Percentiles rank a stretch among this genome's conserved stretches.
Conservation (phyloP, 2,888 invertebrate genomes). For the Bellardia bayeri region DNA sequence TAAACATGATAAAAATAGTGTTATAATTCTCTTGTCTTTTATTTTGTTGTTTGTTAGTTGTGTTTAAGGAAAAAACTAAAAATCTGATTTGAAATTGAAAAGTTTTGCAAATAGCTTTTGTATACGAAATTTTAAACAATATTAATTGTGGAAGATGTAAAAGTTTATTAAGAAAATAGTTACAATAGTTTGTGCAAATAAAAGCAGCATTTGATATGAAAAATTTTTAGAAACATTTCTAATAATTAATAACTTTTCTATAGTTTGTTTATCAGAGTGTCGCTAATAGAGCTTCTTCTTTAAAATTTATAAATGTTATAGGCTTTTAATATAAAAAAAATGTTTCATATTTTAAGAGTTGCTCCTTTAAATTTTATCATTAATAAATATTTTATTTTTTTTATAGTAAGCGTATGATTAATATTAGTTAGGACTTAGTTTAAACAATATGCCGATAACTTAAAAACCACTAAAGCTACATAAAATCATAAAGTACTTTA, state of each 20-base stretch:
- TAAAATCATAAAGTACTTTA: no score
- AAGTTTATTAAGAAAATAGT: not conserved
- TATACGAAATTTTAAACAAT: not conserved
- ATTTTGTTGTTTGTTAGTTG: conserved; percentile 24
- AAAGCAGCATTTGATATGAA: not conserved
- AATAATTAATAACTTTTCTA: no score
- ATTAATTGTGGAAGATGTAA: not conserved
- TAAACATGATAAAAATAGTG: conserved; percentile 70
- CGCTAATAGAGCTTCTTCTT: no score
- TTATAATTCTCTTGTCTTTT: conserved; percentile 66
- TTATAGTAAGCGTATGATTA: no score
- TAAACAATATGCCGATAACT: not conserved
- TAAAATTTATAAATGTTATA: no score
- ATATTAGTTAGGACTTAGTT: not conserved
- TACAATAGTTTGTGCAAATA: not conserved
- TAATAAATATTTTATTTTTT: no score
- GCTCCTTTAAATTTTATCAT: not conserved
- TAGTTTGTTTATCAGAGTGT: no score
- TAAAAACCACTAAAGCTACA: no score
- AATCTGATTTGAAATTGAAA: conserved; percentile 37
- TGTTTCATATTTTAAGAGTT: not conserved
- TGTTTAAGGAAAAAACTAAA: not conserved
- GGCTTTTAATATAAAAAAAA: no score
- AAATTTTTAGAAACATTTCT: no score
- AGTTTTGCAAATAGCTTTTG: not conserved